These are phyloP conservation scores for Meteorus cinctellus DNA, from an alignment of 2,888 invertebrate species.

Conservation along the genomic window DNA sequence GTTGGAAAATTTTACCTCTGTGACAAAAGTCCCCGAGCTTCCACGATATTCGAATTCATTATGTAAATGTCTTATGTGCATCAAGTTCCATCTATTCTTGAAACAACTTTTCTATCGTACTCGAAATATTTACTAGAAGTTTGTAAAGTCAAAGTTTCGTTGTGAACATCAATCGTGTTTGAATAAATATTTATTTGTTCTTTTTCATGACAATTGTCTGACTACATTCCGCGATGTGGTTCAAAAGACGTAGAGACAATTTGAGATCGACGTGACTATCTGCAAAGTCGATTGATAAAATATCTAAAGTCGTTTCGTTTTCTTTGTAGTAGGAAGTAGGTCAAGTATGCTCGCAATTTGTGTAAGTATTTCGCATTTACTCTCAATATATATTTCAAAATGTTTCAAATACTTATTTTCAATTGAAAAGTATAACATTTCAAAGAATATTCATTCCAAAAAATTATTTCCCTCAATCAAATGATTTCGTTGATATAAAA, in stretches of 20 bases:
- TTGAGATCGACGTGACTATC: background rate
- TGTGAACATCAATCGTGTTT: background rate
- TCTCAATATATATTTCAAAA: too few species aligned
- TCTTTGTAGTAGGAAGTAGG: too few species aligned
- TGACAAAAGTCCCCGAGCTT: background rate
- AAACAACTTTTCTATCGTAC: background rate
- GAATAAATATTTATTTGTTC: background rate
- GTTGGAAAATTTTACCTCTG: background rate
- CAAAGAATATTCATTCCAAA: too few species aligned
- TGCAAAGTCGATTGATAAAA: background rate
- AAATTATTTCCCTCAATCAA: too few species aligned
- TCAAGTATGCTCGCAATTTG: too few species aligned
- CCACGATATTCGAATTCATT: background rate
- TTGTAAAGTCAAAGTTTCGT: background rate
- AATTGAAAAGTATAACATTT: too few species aligned
- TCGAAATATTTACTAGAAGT: background rate
- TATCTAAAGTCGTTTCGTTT: background rate
- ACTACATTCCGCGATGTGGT: background rate
- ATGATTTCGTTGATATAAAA: too few species aligned
- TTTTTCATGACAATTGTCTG: background rate
- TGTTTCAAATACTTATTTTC: too few species aligned
- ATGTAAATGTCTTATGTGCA: background rate
- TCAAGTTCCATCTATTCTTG: background rate
- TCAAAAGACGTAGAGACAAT: background rate
- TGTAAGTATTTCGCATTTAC: too few species aligned